Evolutionary conservation across 2,113 vertebrate species (phyloP).

Genomic region (Rhynchopsitta pachyrhyncha): DNA sequence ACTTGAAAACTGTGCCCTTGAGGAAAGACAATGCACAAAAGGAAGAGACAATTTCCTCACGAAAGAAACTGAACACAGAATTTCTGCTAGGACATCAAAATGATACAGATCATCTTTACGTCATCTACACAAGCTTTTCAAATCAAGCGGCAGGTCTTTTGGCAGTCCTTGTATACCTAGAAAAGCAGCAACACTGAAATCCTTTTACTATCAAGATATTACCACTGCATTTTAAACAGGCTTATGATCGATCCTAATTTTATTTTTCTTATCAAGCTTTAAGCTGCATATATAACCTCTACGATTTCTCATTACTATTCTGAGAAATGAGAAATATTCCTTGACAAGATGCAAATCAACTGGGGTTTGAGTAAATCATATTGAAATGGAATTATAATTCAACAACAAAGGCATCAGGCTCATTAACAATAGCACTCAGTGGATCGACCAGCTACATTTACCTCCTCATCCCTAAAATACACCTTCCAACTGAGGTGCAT

Average conservation of each 20-base stretch:
- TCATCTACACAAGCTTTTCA: neutral
- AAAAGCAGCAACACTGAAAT: neutral
- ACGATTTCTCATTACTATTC: neutral
- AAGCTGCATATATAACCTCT: neutral
- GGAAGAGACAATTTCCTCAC: neutral
- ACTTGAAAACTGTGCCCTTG: neutral
- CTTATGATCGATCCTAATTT: conserved; percentile 2
- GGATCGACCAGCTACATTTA: neutral
- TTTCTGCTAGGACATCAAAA: neutral
- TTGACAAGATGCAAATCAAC: neutral
- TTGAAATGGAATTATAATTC: neutral
- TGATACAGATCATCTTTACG: neutral
- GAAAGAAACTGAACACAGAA: neutral
- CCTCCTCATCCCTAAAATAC: neutral
- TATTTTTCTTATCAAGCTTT: conserved; percentile 26
- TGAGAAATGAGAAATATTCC: neutral
- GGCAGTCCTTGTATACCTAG: neutral
- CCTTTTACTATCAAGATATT: neutral
- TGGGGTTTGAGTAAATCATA: neutral
- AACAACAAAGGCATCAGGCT: neutral
- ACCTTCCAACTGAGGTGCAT: no score
- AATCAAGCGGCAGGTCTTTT: neutral
- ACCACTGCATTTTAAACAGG: neutral
- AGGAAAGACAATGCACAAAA: neutral
- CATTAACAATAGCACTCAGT: neutral